Conservation (phyloP, 64 coral and sea anemone species). For the Actinia equina region DNA sequence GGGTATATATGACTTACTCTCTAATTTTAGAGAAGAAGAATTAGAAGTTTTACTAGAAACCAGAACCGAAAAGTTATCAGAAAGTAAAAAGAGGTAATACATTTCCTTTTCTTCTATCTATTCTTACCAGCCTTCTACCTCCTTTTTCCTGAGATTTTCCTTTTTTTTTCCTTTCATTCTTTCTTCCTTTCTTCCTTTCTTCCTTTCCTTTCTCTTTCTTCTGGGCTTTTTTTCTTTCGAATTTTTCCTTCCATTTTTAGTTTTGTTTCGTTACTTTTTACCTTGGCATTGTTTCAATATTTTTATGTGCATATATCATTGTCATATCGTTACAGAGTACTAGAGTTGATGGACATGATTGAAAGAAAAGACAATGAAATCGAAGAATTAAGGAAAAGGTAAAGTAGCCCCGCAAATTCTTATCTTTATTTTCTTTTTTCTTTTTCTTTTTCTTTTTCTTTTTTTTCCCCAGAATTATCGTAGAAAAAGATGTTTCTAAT, state of each 20-base stretch:
- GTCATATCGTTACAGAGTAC: slow-evolving; percentile 26
- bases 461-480: too few relatives aligned
- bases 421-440: too few relatives aligned
- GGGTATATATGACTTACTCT: background rate
- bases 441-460: too few relatives aligned
- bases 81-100: slow-evolving; percentile 60
- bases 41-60: slow-evolving; percentile 75
- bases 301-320: background rate
- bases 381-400: slow-evolving; percentile 63
- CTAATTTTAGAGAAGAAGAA: slow-evolving; percentile 73
- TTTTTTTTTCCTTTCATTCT: too few relatives aligned
- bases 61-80: slow-evolving; percentile 65
- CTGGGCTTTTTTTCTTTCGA: background rate
- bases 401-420: too few relatives aligned
- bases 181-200: background rate
- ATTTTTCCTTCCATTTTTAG: background rate
- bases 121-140: background rate
- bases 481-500: background rate
- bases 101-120: background rate
- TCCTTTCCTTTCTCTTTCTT: background rate
- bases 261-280: background rate
- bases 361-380: slow-evolving; percentile 70
- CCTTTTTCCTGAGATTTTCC: background rate
- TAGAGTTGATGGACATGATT: slow-evolving; percentile 62
- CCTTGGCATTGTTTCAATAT: background rate